Evolutionary conservation across 2,888 invertebrate species (phyloP).

Genomic region (Drosophila lacicola): DNA sequence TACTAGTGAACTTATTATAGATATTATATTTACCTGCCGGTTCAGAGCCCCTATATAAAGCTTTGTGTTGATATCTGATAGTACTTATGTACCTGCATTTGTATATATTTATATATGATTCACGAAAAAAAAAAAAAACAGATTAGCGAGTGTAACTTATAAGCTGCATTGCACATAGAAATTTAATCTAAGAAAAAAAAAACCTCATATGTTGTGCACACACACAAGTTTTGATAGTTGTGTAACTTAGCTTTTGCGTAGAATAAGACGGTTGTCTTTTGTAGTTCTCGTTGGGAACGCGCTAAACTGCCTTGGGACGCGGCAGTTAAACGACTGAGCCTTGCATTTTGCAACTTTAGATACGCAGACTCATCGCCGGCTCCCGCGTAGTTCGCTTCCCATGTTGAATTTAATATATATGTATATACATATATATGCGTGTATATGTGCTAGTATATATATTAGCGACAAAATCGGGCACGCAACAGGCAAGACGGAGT

Average conservation of each 20-base stretch:
- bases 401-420: slow-evolving; percentile 44
- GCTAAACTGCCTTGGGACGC: slow-evolving; percentile 85
- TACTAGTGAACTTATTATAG: not conserved
- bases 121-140: slow-evolving; percentile 29
- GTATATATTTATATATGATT: not conserved
- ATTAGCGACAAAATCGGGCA: slow-evolving; percentile 28
- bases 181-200: slow-evolving; percentile 6
- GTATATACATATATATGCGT: slow-evolving; percentile 7
- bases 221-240: slow-evolving; percentile 16
- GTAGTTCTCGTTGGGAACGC: slow-evolving; percentile 55
- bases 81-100: not conserved
- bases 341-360: slow-evolving; percentile 74
- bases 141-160: slow-evolving; percentile 4
- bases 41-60: too few species aligned
- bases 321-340: slow-evolving; percentile 85
- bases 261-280: slow-evolving; percentile 20
- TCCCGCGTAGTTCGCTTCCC: slow-evolving; percentile 34
- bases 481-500: slow-evolving; percentile 66
- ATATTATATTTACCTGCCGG: slow-evolving; percentile 35
- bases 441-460: slow-evolving; percentile 4
- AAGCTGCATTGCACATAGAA: not conserved
- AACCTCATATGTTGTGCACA: slow-evolving; percentile 6
- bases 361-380: slow-evolving; percentile 69
- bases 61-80: not conserved
- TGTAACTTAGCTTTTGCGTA: slow-evolving; percentile 19